Conservation (phyloP, 2,797 vertebrate genomes). For the Picus viridis region DNA sequence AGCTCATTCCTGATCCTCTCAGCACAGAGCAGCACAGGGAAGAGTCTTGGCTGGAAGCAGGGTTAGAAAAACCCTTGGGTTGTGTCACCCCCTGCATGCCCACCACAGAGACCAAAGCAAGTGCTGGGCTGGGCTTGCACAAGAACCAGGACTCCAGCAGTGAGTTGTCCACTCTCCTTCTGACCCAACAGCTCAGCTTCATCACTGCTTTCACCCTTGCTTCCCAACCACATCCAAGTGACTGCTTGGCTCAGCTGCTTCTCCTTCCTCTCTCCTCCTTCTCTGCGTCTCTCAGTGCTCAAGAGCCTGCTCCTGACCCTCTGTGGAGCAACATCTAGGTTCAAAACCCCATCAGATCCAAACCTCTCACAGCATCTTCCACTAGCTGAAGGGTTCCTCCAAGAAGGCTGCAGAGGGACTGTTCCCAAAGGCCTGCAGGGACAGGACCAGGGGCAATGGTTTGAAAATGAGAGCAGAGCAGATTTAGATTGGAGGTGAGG, state of each 20-base stretch:
- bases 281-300: background rate
- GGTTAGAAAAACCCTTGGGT: no score
- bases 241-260: background rate
- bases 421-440: no score
- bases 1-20: no score
- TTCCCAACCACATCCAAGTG: fast-evolving
- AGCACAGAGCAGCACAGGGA: no score
- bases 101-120: background rate
- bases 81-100: background rate
- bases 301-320: background rate
- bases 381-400: no score
- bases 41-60: no score
- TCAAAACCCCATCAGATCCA: background rate
- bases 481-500: no score
- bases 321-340: background rate
- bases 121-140: background rate
- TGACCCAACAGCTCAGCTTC: background rate
- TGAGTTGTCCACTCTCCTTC: background rate
- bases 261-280: background rate
- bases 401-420: no score
- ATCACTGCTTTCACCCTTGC: background rate
- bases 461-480: no score
- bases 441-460: no score
- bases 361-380: background rate
- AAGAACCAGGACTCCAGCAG: background rate